A percentile compares a stretch with the other conserved stretches of the same genome.
phyloP scores from a whole-genome alignment of 1,140 invertebrate genomes.

The Cephus cinctus region DNA sequence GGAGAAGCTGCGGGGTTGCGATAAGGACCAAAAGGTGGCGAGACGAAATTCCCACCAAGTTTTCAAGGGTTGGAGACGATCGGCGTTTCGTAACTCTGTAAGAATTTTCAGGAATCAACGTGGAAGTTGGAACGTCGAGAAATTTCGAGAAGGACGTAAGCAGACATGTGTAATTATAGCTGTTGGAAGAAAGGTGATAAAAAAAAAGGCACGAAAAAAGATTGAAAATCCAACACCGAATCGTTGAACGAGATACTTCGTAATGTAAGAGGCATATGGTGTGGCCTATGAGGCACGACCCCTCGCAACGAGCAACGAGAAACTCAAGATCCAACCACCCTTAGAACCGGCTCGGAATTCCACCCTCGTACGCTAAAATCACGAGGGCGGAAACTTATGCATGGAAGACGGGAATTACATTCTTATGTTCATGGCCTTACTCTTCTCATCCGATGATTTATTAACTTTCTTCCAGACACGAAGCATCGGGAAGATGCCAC shows the following conservation, averaged over 20 bases:
- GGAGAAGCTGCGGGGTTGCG: not conserved
- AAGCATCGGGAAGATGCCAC: too few species aligned
- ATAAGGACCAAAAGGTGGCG: constrained; percentile 6
- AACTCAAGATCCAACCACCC: not conserved
- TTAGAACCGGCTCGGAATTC: constrained; percentile 19
- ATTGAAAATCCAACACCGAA: too few species aligned
- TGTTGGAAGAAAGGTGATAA: too few species aligned
- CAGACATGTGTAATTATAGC: too few species aligned
- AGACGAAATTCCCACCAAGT: constrained; percentile 13
- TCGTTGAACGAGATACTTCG: constrained; percentile 32
- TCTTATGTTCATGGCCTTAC: too few species aligned
- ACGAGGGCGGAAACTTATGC: constrained; percentile 32
- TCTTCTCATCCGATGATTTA: too few species aligned
- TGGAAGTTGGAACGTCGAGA: too few species aligned
- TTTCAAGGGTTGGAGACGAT: constrained; percentile 9
- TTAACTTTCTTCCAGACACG: too few species aligned
- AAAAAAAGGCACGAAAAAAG: too few species aligned
- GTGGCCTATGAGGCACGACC: constrained; percentile 17
- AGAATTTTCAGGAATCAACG: not conserved
- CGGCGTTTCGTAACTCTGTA: constrained; percentile 1
- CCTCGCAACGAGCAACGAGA: too few species aligned
- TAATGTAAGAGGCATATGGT: constrained; percentile 33
- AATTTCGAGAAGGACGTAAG: too few species aligned
- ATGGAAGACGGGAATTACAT: constrained; percentile 16
- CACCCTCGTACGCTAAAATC: constrained; percentile 27